Evolutionary conservation across 2,888 invertebrate genomes (phyloP).

Genomic region (Hydroisotoma schaefferi): DNA sequence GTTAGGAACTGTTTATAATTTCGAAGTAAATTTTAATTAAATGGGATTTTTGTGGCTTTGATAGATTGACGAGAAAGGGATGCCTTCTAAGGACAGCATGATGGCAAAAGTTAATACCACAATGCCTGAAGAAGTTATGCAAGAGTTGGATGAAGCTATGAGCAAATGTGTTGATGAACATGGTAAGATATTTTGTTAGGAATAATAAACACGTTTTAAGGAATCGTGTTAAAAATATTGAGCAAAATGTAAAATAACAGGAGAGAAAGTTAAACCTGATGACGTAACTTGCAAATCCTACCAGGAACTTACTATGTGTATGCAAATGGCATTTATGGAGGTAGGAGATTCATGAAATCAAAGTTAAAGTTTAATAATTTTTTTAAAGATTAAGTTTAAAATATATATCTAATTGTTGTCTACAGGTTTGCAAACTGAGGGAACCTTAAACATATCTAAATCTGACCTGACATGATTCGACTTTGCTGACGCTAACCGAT

Average conservation of each 20-base stretch:
- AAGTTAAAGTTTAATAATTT: no score
- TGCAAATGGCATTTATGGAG: conserved; percentile 9
- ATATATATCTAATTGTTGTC: no score
- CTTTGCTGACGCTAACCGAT: no score
- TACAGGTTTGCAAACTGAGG: no score
- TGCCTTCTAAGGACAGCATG: conserved; percentile 21
- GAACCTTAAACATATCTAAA: no score
- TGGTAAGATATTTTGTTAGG: not conserved
- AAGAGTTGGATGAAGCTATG: conserved; percentile 3
- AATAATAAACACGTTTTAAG: conserved; percentile 14
- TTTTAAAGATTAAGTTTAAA: no score
- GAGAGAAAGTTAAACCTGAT: not conserved
- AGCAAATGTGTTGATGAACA: conserved; percentile 24
- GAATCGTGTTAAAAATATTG: no score
- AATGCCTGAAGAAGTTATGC: conserved; percentile 20
- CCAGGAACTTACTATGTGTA: conserved; percentile 8
- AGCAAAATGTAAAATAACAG: not conserved
- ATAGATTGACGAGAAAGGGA: conserved; percentile 15
- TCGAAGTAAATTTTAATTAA: not conserved
- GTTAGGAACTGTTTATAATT: not conserved
- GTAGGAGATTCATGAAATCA: no score
- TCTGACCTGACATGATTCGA: no score
- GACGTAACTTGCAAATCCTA: conserved; percentile 10
- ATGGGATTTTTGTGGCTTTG: not conserved
- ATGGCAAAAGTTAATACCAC: conserved; percentile 13